A percentile compares a stretch with the other conserved stretches of the same genome.
Evolutionary conservation across 2,113 vertebrate genomes (phyloP).

Genomic region (Pomatorhinus ruficollis): DNA sequence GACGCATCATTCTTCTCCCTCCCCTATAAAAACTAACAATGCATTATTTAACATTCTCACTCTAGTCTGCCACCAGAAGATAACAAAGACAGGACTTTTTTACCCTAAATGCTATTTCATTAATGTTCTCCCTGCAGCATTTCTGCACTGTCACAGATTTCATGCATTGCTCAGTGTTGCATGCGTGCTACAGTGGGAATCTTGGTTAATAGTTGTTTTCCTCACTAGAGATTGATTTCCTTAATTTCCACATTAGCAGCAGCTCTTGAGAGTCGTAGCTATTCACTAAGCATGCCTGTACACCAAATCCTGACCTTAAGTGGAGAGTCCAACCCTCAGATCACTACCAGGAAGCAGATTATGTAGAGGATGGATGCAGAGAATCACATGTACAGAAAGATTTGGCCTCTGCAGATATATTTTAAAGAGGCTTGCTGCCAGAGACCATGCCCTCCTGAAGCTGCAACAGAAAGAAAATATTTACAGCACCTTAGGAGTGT

Average conservation of each 20-base stretch:
- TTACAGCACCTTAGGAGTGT: background rate
- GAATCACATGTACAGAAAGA: background rate
- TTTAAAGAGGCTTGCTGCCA: background rate
- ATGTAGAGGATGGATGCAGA: background rate
- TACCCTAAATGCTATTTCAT: fast-evolving
- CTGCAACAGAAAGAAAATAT: background rate
- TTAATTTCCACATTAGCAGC: background rate
- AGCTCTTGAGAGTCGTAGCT: background rate
- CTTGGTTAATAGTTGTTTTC: background rate
- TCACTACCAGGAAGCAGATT: background rate
- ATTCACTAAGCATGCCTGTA: too few species aligned
- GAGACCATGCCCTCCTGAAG: background rate
- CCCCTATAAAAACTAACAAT: background rate
- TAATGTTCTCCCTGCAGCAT: background rate
- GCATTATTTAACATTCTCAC: conserved; percentile 7
- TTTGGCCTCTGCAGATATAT: background rate
- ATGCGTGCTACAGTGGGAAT: background rate
- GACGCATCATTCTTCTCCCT: conserved; percentile 31
- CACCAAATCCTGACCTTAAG: background rate
- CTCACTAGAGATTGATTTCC: background rate
- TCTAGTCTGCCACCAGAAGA: background rate
- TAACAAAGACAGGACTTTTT: background rate
- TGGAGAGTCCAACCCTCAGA: background rate
- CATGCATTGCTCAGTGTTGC: background rate
- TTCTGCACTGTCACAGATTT: background rate